Evolutionary conservation across 2,113 vertebrate species (phyloP).

Genomic region (Pedetes capensis): DNA sequence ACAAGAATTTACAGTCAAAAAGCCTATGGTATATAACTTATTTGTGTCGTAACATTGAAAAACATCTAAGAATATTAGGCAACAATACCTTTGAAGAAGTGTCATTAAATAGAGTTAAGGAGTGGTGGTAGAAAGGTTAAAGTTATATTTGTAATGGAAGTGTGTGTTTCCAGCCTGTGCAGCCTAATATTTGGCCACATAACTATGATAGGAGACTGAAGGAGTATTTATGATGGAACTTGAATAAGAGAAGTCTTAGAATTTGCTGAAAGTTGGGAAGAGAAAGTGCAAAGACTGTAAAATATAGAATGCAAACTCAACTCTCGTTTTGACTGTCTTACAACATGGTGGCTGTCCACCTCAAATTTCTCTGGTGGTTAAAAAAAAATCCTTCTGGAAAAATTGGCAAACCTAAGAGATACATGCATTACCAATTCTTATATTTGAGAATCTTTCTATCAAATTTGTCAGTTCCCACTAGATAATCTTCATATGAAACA

Average conservation of each 20-base stretch:
- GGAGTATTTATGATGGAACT: background rate
- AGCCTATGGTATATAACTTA: background rate
- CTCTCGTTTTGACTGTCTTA: background rate
- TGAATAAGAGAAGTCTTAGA: background rate
- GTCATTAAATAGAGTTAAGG: background rate
- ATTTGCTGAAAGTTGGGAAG: background rate
- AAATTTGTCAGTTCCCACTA: background rate
- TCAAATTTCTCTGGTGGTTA: background rate
- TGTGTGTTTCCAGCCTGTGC: background rate
- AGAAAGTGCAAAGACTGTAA: background rate
- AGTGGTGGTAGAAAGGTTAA: background rate
- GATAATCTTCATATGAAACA: background rate
- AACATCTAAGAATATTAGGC: background rate
- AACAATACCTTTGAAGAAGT: background rate
- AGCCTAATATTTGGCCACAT: background rate
- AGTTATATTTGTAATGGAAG: background rate
- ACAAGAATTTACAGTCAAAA: background rate
- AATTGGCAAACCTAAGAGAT: background rate
- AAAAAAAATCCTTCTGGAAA: background rate
- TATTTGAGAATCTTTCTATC: background rate
- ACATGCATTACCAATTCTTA: background rate
- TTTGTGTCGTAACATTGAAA: background rate
- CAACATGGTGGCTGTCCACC: background rate
- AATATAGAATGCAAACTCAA: background rate
- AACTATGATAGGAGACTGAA: background rate